Percentiles rank a stretch among this genome's conserved stretches.
Evolutionary conservation across 2,797 vertebrate species (phyloP).

Genomic region (Cynopterus sphinx): DNA sequence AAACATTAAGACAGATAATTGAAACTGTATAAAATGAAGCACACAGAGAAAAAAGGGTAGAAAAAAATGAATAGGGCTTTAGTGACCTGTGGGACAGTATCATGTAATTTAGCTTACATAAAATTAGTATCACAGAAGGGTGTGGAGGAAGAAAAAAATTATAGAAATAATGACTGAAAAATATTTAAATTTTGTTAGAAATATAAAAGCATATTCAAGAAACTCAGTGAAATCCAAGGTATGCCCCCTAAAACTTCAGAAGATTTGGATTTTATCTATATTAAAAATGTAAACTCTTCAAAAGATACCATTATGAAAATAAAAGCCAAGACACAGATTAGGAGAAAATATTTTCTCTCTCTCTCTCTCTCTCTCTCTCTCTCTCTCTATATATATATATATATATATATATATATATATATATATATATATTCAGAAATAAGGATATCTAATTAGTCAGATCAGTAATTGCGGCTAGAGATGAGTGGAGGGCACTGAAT

Average conservation of each 20-base stretch:
- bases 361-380: no score
- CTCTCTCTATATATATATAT: not conserved
- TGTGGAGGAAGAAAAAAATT: not conserved
- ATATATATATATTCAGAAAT: not conserved
- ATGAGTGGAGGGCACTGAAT: not conserved
- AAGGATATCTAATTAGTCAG: not conserved
- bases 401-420: no score
- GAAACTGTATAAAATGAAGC: slow-evolving; percentile 14
- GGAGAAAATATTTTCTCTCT: not conserved
- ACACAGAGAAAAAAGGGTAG: not conserved
- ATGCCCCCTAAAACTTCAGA: not conserved
- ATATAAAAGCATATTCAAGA: not conserved
- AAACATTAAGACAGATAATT: not conserved
- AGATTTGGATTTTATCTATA: slow-evolving; percentile 37
- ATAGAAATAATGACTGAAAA: not conserved
- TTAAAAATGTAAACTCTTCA: not conserved
- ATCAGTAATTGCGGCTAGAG: not conserved
- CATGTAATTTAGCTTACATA: not conserved
- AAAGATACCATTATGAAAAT: slow-evolving; percentile 25
- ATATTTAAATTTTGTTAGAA: not conserved
- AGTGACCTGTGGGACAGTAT: not conserved
- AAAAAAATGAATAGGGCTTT: not conserved
- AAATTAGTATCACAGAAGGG: not conserved
- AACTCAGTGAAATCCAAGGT: not conserved
- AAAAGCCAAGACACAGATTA: not conserved